Percentiles rank a stretch among this genome's conserved stretches.
Conservation (phyloP, 2,888 invertebrate genomes). For the Epicampocera succincta region DNA sequence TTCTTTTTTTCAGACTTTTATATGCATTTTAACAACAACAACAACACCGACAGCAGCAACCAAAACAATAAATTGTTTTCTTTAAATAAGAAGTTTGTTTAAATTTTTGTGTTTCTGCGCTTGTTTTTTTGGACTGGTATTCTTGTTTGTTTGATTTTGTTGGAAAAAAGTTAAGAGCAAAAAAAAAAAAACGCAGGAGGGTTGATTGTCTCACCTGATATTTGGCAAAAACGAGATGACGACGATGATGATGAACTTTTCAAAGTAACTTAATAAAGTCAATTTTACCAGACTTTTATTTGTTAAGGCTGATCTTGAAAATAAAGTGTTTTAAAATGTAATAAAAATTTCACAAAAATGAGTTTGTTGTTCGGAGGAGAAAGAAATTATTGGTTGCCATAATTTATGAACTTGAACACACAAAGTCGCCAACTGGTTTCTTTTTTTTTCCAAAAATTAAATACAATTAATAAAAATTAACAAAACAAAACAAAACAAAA, state of each 20-base stretch:
- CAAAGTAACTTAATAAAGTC: slow-evolving; percentile 41
- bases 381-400: slow-evolving; percentile 4
- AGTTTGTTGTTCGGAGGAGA: not conserved
- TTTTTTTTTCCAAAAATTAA: no score
- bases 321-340: not conserved
- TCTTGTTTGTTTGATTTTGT: slow-evolving; percentile 8
- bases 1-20: not conserved
- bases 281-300: slow-evolving; percentile 44
- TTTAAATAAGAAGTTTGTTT: slow-evolving; percentile 55
- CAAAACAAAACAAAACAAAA: no score
- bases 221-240: slow-evolving; percentile 29
- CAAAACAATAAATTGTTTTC: slow-evolving; percentile 39
- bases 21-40: slow-evolving; percentile 57
- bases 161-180: slow-evolving; percentile 1
- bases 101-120: slow-evolving; percentile 9
- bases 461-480: no score
- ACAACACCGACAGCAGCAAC: slow-evolving; percentile 38
- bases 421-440: no score
- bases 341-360: slow-evolving; percentile 26
- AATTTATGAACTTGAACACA: no score
- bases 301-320: slow-evolving; percentile 4
- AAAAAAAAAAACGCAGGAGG: slow-evolving; percentile 6
- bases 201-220: slow-evolving; percentile 40
- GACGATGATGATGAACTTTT: slow-evolving; percentile 47
- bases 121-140: slow-evolving; percentile 59